phyloP scores from a whole-genome alignment of 2,888 invertebrate species.

The Onchidella celtica region DNA sequence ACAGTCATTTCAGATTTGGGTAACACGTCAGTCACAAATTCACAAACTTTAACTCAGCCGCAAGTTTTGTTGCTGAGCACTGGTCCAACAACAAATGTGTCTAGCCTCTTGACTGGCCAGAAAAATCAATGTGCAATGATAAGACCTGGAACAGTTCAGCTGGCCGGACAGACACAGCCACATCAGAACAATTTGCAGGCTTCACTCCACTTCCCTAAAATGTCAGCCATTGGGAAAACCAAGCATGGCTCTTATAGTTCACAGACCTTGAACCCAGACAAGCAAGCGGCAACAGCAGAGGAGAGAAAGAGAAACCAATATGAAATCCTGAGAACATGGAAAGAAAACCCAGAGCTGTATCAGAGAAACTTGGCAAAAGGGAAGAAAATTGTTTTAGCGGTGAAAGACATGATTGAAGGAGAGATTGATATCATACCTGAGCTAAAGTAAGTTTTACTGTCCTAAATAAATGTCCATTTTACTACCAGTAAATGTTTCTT shows the following conservation, averaged over 20 bases:
- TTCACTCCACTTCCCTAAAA: constrained; percentile 30
- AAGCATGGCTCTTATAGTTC: constrained; percentile 14
- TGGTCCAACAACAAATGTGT: not conserved
- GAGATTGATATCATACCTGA: constrained; percentile 35
- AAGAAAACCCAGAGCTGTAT: constrained; percentile 36
- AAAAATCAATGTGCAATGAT: too few species aligned
- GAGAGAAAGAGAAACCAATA: constrained; percentile 42
- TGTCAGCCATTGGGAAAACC: constrained; percentile 46
- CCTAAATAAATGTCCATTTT: too few species aligned
- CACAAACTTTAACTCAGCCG: not conserved
- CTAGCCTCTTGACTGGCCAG: not conserved
- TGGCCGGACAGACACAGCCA: not conserved
- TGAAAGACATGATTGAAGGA: constrained; percentile 33
- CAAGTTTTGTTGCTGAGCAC: not conserved
- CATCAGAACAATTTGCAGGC: not conserved
- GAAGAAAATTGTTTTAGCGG: not conserved
- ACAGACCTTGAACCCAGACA: not conserved
- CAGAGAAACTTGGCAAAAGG: not conserved
- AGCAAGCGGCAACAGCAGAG: not conserved
- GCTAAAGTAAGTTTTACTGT: constrained; percentile 33
- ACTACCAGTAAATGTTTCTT: too few species aligned
- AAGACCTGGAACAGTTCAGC: too few species aligned
- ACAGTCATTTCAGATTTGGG: not conserved
- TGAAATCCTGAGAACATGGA: constrained; percentile 35
- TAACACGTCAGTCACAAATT: not conserved